Conservation (phyloP, 2,888 invertebrate genomes). For the Megamerina dolium region DNA sequence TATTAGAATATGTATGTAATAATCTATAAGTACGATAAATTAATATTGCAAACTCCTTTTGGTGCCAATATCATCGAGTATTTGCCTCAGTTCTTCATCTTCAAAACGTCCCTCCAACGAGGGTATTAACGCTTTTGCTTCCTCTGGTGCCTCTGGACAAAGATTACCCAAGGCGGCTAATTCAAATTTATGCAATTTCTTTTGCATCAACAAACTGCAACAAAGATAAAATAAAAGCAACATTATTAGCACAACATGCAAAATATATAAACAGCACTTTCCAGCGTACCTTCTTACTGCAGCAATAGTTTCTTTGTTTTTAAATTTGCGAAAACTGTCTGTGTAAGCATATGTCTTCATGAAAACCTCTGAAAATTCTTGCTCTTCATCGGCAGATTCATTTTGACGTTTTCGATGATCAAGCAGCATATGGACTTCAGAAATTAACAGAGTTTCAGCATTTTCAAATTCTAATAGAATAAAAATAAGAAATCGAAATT, state of each 20-base stretch:
- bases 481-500: too few species aligned
- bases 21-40: conserved; percentile 21
- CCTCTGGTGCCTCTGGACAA: conserved; percentile 98
- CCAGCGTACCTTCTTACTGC: conserved; percentile 78
- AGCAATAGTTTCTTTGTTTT: conserved; percentile 96
- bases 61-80: conserved; percentile 96
- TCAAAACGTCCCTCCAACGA: conserved; percentile 95
- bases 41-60: conserved; percentile 96
- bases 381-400: conserved; percentile 96
- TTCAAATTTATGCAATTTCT: conserved; percentile 97
- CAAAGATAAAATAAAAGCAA: too few species aligned
- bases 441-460: conserved; percentile 93
- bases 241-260: too few species aligned
- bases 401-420: conserved; percentile 97
- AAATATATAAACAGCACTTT: not conserved
- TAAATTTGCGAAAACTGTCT: conserved; percentile 92
- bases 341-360: conserved; percentile 96
- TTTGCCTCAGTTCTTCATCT: conserved; percentile 94
- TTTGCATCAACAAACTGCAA: conserved; percentile 81
- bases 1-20: too few species aligned
- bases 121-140: conserved; percentile 95
- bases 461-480: conserved; percentile 83
- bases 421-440: conserved; percentile 91
- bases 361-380: conserved; percentile 97
- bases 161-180: conserved; percentile 94